These are phyloP conservation scores for Acrobasis repandana DNA, from an alignment of 2,888 invertebrate genomes.

Conservation along the genomic window DNA sequence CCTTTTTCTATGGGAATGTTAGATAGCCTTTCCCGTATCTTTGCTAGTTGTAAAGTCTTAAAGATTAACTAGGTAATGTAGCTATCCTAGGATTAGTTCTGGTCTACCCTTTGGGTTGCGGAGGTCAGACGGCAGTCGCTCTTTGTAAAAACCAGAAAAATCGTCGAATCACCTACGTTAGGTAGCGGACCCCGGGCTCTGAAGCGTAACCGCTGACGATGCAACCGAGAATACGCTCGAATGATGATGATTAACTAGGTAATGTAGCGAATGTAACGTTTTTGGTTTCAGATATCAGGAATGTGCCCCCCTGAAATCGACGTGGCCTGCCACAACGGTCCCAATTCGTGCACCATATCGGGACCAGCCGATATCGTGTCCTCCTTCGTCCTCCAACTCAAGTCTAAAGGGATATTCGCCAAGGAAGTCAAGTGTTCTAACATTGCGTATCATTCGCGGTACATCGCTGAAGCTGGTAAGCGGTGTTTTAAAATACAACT, in stretches of 20 bases:
- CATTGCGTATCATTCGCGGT: slow-evolving; percentile 92
- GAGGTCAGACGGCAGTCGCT: too few relatives aligned
- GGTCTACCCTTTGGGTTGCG: too few relatives aligned
- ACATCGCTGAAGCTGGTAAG: slow-evolving; percentile 86
- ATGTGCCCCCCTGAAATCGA: slow-evolving; percentile 74
- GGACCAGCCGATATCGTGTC: slow-evolving; percentile 84
- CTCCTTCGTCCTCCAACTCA: slow-evolving; percentile 71
- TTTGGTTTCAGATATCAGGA: slow-evolving; percentile 53
- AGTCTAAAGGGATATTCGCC: slow-evolving; percentile 38
- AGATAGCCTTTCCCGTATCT: too few relatives aligned
- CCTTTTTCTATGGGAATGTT: too few relatives aligned
- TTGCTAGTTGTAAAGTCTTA: too few relatives aligned
- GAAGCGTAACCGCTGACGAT: neutral
- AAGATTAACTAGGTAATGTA: too few relatives aligned
- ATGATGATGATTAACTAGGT: too few relatives aligned
- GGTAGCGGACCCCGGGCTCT: too few relatives aligned
- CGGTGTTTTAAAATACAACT: neutral
- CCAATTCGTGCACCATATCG: slow-evolving; percentile 87
- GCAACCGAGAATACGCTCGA: too few relatives aligned
- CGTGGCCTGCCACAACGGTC: slow-evolving; percentile 89
- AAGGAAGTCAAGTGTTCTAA: slow-evolving; percentile 82
- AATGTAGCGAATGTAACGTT: neutral
- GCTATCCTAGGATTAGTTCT: too few relatives aligned
- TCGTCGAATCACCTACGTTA: too few relatives aligned
- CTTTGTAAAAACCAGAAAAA: too few relatives aligned